Evolutionary conservation across 2,113 vertebrate genomes (phyloP), one percentile per base, ranked within the genome.

Genomic region (Typhlomys cinereus): DNA sequence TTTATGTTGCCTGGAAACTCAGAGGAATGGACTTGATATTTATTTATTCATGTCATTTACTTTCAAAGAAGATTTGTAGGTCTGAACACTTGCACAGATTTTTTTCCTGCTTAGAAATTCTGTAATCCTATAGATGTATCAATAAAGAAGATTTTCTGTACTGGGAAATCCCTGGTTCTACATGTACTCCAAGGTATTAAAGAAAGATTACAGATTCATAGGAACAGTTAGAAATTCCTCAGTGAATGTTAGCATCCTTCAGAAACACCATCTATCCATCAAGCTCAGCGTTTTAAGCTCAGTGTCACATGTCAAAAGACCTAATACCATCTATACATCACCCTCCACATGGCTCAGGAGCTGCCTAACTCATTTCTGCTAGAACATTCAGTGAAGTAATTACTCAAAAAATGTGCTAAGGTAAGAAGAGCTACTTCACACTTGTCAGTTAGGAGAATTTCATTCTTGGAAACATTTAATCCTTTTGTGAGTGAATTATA

Each of bases 381-480:
- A 79, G 94, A 93, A 94, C 59, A 92, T 81, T 96, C 85, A 91
- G 80, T 78, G 85, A 95, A 84, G 93, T 93, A 96, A 95, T 94
- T 96, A 93, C 91, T 95, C 81, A 89, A 92, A 91, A 94, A 89
- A 78, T 88, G 91, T 74, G 95, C 71, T 91, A 67, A 91, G 87
- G 91, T 76, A 84, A 85, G 92, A 83, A 90, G 84, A 79, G n/a
- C 61, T 73, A 67, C 91, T 96, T 85, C 78, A 62, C 85, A 85
- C 69, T 94, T 96, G 89, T 90, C 95, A 94, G 48, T 67, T 92
- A 85, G 1, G 66, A 1, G 23, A 85, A 95, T 94, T 96, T 95
- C 94, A 85, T 92, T 95, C 84, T 89, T 69, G 11, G 84, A 96
- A 96, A 90, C 94, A 91, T 92, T 96, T 91, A 96, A 89, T 93